These are phyloP conservation scores for Oplegnathus fasciatus DNA, from an alignment of 2,113 vertebrate genomes.

Conservation along the genomic window DNA sequence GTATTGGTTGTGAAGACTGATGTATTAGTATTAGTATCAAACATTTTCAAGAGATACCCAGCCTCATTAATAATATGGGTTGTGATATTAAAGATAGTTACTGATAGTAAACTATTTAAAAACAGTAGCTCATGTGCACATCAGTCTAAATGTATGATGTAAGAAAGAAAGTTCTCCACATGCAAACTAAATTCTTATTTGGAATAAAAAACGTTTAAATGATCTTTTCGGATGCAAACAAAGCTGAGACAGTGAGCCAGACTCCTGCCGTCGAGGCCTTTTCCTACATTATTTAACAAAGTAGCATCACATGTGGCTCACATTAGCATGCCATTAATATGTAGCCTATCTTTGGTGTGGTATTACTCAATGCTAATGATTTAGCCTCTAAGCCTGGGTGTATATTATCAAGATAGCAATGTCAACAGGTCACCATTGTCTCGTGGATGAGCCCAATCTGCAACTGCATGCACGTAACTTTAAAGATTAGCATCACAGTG, in stretches of 20 bases:
- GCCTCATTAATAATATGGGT: neutral
- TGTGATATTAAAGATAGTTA: neutral
- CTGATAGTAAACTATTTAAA: neutral
- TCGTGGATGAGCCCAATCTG: constrained; percentile 60
- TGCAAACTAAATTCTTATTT: neutral
- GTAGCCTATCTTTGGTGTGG: constrained; percentile 39
- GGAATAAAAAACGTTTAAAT: constrained; percentile 31
- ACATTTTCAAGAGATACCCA: neutral
- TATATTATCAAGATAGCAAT: constrained; percentile 58
- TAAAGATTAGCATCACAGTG: constrained; percentile 80
- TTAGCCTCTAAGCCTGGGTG: constrained; percentile 59
- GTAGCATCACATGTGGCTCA: constrained; percentile 10
- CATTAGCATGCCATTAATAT: constrained; percentile 68
- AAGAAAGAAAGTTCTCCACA: neutral
- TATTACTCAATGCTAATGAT: constrained; percentile 79
- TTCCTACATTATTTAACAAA: constrained; percentile 53
- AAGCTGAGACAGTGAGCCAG: constrained; percentile 10
- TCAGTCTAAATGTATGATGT: neutral
- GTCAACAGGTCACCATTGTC: constrained; percentile 79
- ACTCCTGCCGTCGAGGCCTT: neutral
- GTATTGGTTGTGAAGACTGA: neutral
- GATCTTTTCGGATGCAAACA: constrained; percentile 24
- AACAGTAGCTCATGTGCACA: neutral
- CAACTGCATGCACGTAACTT: constrained; percentile 67
- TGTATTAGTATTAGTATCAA: neutral